Evolutionary conservation across 2,797 vertebrate species (phyloP), one percentile per base, ranked within the genome.

Genomic region (Epinephelus awoara): DNA sequence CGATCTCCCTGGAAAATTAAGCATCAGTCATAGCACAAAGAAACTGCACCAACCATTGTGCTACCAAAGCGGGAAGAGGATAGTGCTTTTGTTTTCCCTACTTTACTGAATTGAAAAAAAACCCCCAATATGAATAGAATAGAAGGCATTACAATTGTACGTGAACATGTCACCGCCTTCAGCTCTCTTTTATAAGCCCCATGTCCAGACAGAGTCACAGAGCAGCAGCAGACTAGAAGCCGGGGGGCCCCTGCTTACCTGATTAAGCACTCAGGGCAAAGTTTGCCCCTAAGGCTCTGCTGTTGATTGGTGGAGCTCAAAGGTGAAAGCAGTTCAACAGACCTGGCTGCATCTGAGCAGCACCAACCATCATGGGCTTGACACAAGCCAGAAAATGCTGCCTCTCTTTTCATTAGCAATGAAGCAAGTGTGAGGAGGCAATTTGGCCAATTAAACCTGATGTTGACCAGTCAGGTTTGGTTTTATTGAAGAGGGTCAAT

Each of bases 251-350:
- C 23, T 34, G 64, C 72, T 82, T 71, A 55, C 77, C 72, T 55
- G 70, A 75, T 71, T 72, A 81, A 73, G 72, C 74, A 73, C 84
- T 80, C 42, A 7, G 83, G 80, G 79, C 82, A 88, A 89, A 90
- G 82, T 89, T 90, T 88, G 70, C 57, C 69, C 27, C 51, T 0
- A 21, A 64, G 81, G 67, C 65, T 67, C 29, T 34, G 47, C 51
- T 76, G 59, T 62, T 80, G 85, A 89, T 82, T 75, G 79, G 72
- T 65, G 55, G 51, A 82, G 75, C 76, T 88, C 87, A 89, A 88
- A 89, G 84, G 79, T 89, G 72, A 87, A 80, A 27, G 70, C 72
- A 19, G 75, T 70, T 80, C 67, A 80, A 67, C 57, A 49, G 17
- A 67, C 34, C 65, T 66, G n/a, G 56, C 55, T 71, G 44, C 3